A percentile compares a stretch with the other conserved stretches of the same genome.
These are phyloP conservation scores for Latrodectus hesperus DNA, from an alignment of 2,888 invertebrate genomes.

Conservation along the genomic window DNA sequence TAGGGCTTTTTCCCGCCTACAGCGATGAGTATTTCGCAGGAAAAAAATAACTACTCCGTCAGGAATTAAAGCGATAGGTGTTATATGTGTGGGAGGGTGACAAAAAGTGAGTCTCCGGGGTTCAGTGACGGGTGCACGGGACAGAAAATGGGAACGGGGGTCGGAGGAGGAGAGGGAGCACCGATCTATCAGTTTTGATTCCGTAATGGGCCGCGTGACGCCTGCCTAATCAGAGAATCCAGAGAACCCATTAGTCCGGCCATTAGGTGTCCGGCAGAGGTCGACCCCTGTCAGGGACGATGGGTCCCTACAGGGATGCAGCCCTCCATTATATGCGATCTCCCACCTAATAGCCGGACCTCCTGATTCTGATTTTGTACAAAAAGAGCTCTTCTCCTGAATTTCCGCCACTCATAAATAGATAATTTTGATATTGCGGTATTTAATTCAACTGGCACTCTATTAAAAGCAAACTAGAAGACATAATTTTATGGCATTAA, in stretches of 20 bases:
- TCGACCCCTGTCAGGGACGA: conserved; percentile 53
- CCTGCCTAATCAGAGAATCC: conserved; percentile 47
- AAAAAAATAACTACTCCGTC: too few relatives aligned
- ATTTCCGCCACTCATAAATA: too few relatives aligned
- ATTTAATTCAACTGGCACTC: too few relatives aligned
- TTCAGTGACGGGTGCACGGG: background rate
- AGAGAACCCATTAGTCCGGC: conserved; percentile 65
- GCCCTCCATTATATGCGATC: background rate
- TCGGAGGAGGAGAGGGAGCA: background rate
- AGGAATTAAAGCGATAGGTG: too few relatives aligned
- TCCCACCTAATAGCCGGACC: background rate
- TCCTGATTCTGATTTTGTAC: background rate
- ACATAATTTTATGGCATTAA: too few relatives aligned
- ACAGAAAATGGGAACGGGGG: background rate
- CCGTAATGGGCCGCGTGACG: conserved; percentile 54
- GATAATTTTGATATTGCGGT: too few relatives aligned
- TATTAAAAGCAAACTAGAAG: too few relatives aligned
- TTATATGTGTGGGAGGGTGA: background rate
- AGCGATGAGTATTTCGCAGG: too few relatives aligned
- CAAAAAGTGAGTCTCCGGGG: conserved; percentile 1
- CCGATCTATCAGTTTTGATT: conserved; percentile 65
- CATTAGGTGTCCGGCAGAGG: conserved; percentile 63
- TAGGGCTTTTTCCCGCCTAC: too few relatives aligned
- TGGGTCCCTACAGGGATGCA: conserved; percentile 36
- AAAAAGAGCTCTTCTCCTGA: too few relatives aligned